Evolutionary conservation across 2,113 vertebrate species (phyloP).

Genomic region (Amblyopsis rosae): DNA sequence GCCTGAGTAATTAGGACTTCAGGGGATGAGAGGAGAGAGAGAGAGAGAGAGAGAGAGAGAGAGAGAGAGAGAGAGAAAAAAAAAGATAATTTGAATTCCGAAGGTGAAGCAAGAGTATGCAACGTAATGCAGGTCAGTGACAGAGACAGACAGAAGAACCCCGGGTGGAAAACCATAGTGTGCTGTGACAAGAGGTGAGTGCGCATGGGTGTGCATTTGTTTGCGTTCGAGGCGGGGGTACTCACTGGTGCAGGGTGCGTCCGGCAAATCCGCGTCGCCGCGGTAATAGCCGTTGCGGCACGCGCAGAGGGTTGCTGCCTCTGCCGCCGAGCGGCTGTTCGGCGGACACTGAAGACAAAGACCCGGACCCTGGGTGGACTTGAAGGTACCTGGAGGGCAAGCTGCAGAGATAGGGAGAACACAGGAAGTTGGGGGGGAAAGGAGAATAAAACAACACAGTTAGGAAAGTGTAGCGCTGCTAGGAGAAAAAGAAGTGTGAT

Average conservation of each 20-base stretch:
- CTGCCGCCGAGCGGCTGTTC: conserved; percentile 91
- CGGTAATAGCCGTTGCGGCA: conserved; percentile 96
- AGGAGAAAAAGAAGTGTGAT: background rate
- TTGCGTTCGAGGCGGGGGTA: conserved; percentile 26
- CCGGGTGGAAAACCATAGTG: background rate
- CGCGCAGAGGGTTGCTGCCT: conserved; percentile 88
- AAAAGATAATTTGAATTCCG: conserved; percentile 17
- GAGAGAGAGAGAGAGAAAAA: conserved; percentile 1
- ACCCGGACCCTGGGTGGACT: conserved; percentile 89
- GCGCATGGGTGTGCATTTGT: background rate
- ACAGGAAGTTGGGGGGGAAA: conserved; percentile 3
- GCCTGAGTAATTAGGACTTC: conserved; percentile 72
- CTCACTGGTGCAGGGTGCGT: conserved; percentile 96
- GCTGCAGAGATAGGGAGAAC: conserved; percentile 71
- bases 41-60: conserved; percentile 28
- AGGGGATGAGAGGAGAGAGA: conserved; percentile 55
- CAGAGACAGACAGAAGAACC: conserved; percentile 28
- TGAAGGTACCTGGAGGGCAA: conserved; percentile 93
- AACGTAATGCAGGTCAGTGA: conserved; percentile 33
- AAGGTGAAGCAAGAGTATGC: conserved; percentile 28
- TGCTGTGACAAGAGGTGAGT: background rate
- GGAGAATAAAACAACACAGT: conserved; percentile 27
- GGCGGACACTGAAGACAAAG: conserved; percentile 87
- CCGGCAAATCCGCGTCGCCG: conserved; percentile 85
- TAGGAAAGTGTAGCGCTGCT: background rate